These are phyloP conservation scores for Coremacera marginata DNA, from an alignment of 2,888 invertebrate genomes.

Conservation along the genomic window DNA sequence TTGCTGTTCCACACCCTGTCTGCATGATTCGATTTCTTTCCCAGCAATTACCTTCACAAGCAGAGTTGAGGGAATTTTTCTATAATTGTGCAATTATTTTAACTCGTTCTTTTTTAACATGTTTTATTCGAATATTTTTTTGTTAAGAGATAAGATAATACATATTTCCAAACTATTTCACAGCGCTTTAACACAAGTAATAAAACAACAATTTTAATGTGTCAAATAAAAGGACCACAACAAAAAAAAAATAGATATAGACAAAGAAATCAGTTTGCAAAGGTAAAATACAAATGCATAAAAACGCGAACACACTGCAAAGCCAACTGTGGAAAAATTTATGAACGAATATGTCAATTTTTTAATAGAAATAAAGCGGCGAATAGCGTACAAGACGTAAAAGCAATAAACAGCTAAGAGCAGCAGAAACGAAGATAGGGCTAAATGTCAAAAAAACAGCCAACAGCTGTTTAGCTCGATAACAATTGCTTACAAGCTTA, in stretches of 20 bases:
- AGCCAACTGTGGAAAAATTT: background rate
- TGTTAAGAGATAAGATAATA: no score
- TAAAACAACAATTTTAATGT: no score
- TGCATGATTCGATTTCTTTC: no score
- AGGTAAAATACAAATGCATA: background rate
- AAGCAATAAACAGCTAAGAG: no score
- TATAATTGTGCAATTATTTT: no score
- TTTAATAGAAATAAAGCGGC: background rate
- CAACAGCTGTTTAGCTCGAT: background rate
- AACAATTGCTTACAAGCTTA: background rate
- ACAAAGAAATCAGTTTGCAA: background rate
- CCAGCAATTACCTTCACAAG: no score
- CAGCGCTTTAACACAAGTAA: no score
- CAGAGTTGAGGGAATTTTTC: no score
- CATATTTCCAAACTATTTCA: no score
- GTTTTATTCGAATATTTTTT: background rate
- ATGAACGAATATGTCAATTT: background rate
- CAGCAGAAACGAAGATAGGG: no score
- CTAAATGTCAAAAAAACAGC: background rate
- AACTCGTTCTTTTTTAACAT: background rate
- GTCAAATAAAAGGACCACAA: no score
- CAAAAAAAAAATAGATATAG: background rate
- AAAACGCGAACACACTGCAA: conserved; percentile 1
- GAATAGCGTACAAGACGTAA: background rate
- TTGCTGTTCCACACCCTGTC: no score